A percentile compares a stretch with the other conserved stretches of the same genome.
phyloP scores from a whole-genome alignment of 2,797 vertebrate species.

The Cynopterus sphinx region DNA sequence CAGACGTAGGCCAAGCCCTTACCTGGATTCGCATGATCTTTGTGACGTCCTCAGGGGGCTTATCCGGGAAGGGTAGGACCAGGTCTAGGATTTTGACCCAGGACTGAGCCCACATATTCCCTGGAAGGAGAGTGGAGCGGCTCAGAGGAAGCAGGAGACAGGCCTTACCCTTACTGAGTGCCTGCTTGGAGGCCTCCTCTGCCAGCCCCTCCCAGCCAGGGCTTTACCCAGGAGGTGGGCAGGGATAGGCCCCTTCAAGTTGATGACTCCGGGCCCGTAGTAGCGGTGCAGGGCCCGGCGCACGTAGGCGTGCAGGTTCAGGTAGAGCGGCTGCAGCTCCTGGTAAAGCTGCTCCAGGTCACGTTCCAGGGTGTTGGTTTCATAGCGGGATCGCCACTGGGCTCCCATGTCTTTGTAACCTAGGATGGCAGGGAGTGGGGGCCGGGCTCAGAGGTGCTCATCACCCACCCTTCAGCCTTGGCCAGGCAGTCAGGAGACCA shows the following conservation, averaged over 20 bases:
- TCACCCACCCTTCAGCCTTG: not conserved
- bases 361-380: slow-evolving; percentile 91
- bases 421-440: slow-evolving; percentile 66
- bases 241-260: slow-evolving; percentile 93
- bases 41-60: slow-evolving; percentile 93
- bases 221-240: slow-evolving; percentile 94
- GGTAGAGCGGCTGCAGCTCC: slow-evolving; percentile 93
- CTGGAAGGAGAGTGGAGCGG: slow-evolving; percentile 77
- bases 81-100: slow-evolving; percentile 95
- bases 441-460: not conserved
- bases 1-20: not conserved
- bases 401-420: slow-evolving; percentile 93
- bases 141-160: not conserved
- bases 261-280: slow-evolving; percentile 88
- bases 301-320: slow-evolving; percentile 93
- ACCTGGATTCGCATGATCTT: slow-evolving; percentile 93
- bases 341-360: slow-evolving; percentile 93
- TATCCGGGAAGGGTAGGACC: slow-evolving; percentile 90
- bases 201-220: not conserved
- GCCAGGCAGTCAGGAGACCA: not conserved
- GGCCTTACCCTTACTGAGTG: rapidly evolving
- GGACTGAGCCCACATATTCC: slow-evolving; percentile 99
- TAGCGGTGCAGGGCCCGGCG: slow-evolving; percentile 89
- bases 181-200: not conserved
- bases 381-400: slow-evolving; percentile 94